These are phyloP conservation scores for Leucania comma DNA, from an alignment of 2,888 invertebrate species.

Conservation along the genomic window DNA sequence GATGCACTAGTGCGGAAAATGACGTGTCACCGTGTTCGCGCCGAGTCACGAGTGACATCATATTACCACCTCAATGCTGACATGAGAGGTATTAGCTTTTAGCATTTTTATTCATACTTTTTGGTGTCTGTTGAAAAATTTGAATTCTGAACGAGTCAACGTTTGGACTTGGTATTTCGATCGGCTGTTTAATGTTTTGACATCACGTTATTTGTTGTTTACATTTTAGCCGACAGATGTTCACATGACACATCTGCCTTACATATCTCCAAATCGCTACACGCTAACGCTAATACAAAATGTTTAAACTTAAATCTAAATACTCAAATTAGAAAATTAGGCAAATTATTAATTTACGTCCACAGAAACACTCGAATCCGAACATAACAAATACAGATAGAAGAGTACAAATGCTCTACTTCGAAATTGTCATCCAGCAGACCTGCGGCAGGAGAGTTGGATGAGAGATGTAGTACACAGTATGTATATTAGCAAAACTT, in stretches of 20 bases:
- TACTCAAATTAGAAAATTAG: neutral
- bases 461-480: no score
- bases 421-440: no score
- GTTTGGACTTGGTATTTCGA: conserved; percentile 1
- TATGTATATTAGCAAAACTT: no score
- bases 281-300: no score
- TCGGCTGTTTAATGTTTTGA: conserved; percentile 2
- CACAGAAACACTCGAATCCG: no score
- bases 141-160: conserved; percentile 24
- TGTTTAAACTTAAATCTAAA: neutral
- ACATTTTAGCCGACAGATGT: neutral
- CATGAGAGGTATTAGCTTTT: conserved; percentile 61
- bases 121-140: conserved; percentile 40
- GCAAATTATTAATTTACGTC: no score
- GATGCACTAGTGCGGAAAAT: conserved; percentile 85
- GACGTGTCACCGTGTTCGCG: conserved; percentile 82
- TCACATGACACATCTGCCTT: no score
- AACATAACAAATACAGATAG: no score
- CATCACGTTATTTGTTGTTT: no score
- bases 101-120: conserved; percentile 55
- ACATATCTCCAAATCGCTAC: no score
- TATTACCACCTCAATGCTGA: conserved; percentile 66
- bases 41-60: conserved; percentile 64
- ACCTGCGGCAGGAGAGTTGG: no score
- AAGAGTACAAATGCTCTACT: no score